Conservation (phyloP, 1,140 invertebrate species). For the Atopsyche davidsoni region DNA sequence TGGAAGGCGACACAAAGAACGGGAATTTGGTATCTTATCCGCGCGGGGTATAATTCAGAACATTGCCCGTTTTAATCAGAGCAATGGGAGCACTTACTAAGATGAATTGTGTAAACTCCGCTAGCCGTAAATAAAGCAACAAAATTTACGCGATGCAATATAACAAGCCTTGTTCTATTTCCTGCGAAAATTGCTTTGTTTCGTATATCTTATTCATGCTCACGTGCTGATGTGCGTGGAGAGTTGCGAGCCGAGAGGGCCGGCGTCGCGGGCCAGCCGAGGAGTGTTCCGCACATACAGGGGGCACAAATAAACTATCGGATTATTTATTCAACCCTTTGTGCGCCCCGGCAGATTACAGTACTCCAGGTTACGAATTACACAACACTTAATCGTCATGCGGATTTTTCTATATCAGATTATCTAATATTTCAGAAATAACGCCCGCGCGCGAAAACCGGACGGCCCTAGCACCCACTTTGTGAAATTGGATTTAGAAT, state of each 20-base stretch:
- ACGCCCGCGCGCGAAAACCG: too few relatives aligned
- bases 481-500: too few relatives aligned
- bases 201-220: conserved; percentile 26
- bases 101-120: conserved; percentile 16
- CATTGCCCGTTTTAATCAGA: conserved; percentile 21
- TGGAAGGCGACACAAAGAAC: too few relatives aligned
- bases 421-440: too few relatives aligned
- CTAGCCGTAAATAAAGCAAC: conserved; percentile 17
- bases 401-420: too few relatives aligned
- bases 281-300: too few relatives aligned
- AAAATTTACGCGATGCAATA: conserved; percentile 19
- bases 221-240: conserved; percentile 16
- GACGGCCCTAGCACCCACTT: too few relatives aligned
- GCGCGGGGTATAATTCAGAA: conserved; percentile 5
- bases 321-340: too few relatives aligned
- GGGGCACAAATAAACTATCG: too few relatives aligned
- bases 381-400: too few relatives aligned
- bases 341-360: too few relatives aligned
- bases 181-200: conserved; percentile 24
- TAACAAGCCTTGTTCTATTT: conserved; percentile 14
- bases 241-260: neutral
- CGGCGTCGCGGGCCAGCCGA: neutral
- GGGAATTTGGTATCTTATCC: conserved; percentile 8
- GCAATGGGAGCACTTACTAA: conserved; percentile 23
- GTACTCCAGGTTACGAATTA: too few relatives aligned